phyloP scores from a whole-genome alignment of 2,113 vertebrate species.

The Marmota monax region DNA sequence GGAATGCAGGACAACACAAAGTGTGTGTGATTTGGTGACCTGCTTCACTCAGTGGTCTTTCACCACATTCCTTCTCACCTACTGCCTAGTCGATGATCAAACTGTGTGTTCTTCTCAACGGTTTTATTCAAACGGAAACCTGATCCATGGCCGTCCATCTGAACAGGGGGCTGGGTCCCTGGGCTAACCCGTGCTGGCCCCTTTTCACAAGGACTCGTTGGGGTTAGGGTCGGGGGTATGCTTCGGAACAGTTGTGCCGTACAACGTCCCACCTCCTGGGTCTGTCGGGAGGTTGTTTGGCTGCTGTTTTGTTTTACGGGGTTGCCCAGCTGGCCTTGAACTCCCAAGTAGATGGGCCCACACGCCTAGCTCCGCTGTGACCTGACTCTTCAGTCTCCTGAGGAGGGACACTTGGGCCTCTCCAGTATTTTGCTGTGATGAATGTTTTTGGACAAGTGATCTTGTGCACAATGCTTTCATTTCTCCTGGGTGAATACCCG shows the following conservation, averaged over 20 bases:
- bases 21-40: too few species aligned
- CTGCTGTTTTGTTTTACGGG: not conserved
- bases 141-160: rapidly evolving
- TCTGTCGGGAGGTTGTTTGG: not conserved
- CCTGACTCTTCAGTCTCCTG: not conserved
- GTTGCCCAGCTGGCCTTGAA: not conserved
- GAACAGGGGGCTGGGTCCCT: rapidly evolving
- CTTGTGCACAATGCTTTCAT: not conserved
- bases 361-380: not conserved
- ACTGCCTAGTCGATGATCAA: not conserved
- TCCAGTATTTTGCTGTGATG: not conserved
- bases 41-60: too few species aligned
- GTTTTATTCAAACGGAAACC: not conserved
- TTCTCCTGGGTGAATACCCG: not conserved
- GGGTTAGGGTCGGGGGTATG: too few species aligned
- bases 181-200: rapidly evolving
- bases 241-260: not conserved
- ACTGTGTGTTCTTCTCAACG: rapidly evolving
- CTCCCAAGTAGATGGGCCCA: not conserved
- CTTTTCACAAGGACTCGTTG: not conserved
- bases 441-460: not conserved
- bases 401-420: not conserved
- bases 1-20: too few species aligned
- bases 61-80: not conserved
- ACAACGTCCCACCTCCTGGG: rapidly evolving